Evolutionary conservation across 2,113 vertebrate species (phyloP).

Genomic region (Clupea harengus): DNA sequence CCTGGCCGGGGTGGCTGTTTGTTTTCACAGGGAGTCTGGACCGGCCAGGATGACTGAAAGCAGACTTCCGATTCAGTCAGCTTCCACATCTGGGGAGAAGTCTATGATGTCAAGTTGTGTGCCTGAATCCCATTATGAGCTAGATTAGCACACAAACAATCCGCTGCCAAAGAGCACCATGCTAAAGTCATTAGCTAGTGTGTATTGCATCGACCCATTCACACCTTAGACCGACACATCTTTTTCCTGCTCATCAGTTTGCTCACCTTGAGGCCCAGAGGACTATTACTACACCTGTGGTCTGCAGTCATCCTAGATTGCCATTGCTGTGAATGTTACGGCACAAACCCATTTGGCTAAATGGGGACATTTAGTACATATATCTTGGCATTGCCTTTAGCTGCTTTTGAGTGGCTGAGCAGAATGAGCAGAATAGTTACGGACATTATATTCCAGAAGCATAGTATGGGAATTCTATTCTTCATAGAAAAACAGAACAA

Average conservation of each 20-base stretch:
- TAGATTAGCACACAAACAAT: constrained; percentile 67
- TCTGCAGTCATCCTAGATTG: background rate
- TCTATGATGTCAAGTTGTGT: constrained; percentile 76
- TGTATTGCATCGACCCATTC: background rate
- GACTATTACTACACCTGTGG: background rate
- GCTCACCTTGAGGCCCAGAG: background rate
- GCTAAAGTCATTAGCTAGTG: constrained; percentile 48
- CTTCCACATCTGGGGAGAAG: constrained; percentile 60
- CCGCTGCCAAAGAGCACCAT: constrained; percentile 54
- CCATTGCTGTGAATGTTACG: background rate
- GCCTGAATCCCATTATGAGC: constrained; percentile 71
- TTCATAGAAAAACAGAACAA: no score
- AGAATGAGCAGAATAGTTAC: constrained; percentile 14
- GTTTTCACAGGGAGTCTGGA: constrained; percentile 61
- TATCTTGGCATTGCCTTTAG: background rate
- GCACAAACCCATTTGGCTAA: background rate
- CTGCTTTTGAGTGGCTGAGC: constrained; percentile 22
- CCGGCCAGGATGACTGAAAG: constrained; percentile 64
- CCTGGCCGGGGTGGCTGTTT: constrained; percentile 62
- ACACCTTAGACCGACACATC: background rate
- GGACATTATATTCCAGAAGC: background rate
- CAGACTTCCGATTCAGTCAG: constrained; percentile 65
- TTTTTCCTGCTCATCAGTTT: background rate
- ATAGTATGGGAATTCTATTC: background rate
- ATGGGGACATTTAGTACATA: background rate